These are phyloP conservation scores for Liodrosophila aerea DNA, from an alignment of 2,888 invertebrate species.

Conservation along the genomic window DNA sequence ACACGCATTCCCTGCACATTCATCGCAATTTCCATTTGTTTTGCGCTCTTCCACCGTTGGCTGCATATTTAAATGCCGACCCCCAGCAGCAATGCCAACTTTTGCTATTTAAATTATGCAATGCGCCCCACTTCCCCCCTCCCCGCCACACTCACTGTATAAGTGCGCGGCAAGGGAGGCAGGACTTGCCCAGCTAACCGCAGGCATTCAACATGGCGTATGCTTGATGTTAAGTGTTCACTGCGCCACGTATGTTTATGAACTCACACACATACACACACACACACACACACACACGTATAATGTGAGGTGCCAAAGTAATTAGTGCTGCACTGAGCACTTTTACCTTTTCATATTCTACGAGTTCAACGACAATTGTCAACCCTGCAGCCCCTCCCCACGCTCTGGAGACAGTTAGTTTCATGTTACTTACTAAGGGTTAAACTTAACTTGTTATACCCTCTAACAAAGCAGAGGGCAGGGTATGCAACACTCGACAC, in stretches of 20 bases:
- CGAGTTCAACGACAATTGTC: slow-evolving; percentile 39
- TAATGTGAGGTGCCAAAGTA: slow-evolving; percentile 72
- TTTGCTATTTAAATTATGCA: slow-evolving; percentile 40
- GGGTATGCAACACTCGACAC: too few relatives aligned
- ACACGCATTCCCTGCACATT: slow-evolving; percentile 31
- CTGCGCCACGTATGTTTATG: slow-evolving; percentile 18
- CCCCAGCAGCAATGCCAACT: slow-evolving; percentile 24
- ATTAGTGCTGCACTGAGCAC: slow-evolving; percentile 72
- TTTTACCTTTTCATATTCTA: slow-evolving; percentile 36
- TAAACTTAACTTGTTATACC: slow-evolving; percentile 24
- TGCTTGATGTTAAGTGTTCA: slow-evolving; percentile 68
- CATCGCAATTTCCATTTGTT: slow-evolving; percentile 41
- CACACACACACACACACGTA: slow-evolving; percentile 1
- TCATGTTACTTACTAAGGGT: slow-evolving; percentile 31
- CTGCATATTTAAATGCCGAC: slow-evolving; percentile 57
- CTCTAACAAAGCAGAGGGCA: not conserved
- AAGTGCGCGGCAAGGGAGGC: not conserved
- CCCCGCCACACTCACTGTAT: too few relatives aligned
- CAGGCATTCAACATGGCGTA: slow-evolving; percentile 63
- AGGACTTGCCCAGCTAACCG: slow-evolving; percentile 43
- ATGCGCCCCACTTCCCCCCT: slow-evolving; percentile 13
- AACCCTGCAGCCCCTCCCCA: not conserved
- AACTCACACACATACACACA: not conserved
- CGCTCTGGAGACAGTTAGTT: slow-evolving; percentile 36
- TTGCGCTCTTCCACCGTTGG: slow-evolving; percentile 37